A percentile compares a stretch with the other conserved stretches of the same genome.
Conservation (phyloP, 1,140 invertebrate species). For the Bombus turneri region DNA sequence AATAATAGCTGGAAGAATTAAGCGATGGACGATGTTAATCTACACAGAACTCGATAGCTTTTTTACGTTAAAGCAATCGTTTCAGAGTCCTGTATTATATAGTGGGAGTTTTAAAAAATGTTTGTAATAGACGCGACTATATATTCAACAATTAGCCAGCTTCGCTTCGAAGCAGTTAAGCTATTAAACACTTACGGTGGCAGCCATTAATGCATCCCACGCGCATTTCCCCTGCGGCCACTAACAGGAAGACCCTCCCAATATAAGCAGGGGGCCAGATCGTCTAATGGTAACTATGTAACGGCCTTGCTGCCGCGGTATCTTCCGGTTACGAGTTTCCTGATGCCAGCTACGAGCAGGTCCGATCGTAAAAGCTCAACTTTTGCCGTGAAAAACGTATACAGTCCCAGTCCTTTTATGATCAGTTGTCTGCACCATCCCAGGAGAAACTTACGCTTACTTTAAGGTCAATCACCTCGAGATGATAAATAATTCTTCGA, state of each 20-base stretch:
- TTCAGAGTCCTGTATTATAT: background rate
- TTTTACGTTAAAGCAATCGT: background rate
- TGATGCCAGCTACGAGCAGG: conserved; percentile 31
- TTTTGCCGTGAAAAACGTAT: background rate
- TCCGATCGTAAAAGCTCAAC: conserved; percentile 60
- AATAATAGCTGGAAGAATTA: too few relatives aligned
- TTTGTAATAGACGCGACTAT: conserved; percentile 12
- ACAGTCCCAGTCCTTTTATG: conserved; percentile 41
- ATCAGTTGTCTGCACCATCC: conserved; percentile 1
- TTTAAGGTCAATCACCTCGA: conserved; percentile 31
- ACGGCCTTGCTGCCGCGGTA: conserved; percentile 67
- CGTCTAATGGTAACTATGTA: conserved; percentile 69
- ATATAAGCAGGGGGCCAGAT: conserved; percentile 44
- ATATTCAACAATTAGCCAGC: conserved; percentile 65
- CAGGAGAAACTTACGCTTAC: background rate
- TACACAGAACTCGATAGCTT: too few relatives aligned
- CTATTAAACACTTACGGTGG: conserved; percentile 71
- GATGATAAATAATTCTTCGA: conserved; percentile 9
- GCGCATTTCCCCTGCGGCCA: conserved; percentile 67
- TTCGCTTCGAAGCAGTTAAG: conserved; percentile 59
- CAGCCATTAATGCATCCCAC: conserved; percentile 70
- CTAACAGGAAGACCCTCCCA: conserved; percentile 67
- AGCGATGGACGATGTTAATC: too few relatives aligned
- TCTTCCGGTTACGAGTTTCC: conserved; percentile 63
- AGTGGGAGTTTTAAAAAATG: background rate